Evolutionary conservation across 1,140 invertebrate species (phyloP).

Genomic region (Heliconius nattereri): DNA sequence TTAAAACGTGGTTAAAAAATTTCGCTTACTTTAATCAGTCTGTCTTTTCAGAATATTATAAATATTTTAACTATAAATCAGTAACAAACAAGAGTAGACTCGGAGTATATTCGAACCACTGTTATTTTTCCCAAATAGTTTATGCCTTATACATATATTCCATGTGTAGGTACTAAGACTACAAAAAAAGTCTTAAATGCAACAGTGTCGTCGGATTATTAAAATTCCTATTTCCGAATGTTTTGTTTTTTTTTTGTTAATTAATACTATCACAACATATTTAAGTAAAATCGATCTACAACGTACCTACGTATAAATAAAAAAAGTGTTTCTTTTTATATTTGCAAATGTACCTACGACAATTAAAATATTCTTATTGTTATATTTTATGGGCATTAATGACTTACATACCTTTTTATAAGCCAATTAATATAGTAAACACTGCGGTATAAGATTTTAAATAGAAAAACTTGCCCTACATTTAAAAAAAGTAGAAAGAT

Average conservation of each 20-base stretch:
- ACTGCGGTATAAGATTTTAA: not conserved
- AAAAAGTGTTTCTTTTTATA: not conserved
- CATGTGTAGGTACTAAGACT: not conserved
- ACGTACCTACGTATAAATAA: not conserved
- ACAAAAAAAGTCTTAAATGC: not conserved
- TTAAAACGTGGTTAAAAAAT: not conserved
- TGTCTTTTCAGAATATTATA: not conserved
- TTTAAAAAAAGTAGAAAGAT: not conserved
- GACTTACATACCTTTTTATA: not conserved
- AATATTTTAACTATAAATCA: not conserved
- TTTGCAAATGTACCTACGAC: not conserved
- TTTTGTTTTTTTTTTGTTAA: not conserved
- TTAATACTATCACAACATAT: not conserved
- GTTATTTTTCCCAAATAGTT: not conserved
- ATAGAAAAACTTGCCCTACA: not conserved
- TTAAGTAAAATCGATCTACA: not conserved
- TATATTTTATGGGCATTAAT: not conserved
- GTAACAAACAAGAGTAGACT: not conserved
- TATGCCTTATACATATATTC: not conserved
- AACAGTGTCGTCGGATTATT: not conserved
- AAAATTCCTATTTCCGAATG: not conserved
- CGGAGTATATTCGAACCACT: too few relatives aligned
- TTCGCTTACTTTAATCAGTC: slow-evolving; percentile 8
- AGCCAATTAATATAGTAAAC: not conserved
- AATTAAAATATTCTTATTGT: not conserved